phyloP scores from a whole-genome alignment of 2,113 vertebrate genomes.

The Microtus ochrogaster region DNA sequence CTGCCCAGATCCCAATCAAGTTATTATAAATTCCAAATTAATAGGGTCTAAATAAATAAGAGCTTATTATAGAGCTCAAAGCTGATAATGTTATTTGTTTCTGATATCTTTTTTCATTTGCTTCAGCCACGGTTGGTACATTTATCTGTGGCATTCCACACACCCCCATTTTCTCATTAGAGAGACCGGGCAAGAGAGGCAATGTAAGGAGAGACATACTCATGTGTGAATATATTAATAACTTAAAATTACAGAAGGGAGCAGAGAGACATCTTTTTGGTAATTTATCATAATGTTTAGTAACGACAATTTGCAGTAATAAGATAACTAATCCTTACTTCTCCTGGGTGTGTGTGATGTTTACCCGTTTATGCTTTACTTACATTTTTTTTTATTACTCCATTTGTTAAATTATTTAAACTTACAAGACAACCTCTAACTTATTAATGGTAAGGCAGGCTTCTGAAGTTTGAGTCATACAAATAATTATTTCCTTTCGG shows the following conservation, averaged over 20 bases:
- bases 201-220: conserved; percentile 51
- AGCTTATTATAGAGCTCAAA: conserved; percentile 76
- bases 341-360: conserved; percentile 52
- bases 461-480: conserved; percentile 58
- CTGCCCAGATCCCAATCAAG: conserved; percentile 74
- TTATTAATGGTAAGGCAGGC: conserved; percentile 68
- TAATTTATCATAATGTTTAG: conserved; percentile 74
- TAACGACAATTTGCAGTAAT: conserved; percentile 71
- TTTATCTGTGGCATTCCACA: conserved; percentile 41
- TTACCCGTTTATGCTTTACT: conserved; percentile 69
- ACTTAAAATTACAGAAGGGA: conserved; percentile 66
- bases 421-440: conserved; percentile 71
- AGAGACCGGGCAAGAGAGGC: conserved; percentile 52
- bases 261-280: conserved; percentile 62
- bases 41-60: conserved; percentile 80
- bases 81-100: conserved; percentile 80
- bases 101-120: conserved; percentile 78
- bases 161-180: conserved; percentile 58
- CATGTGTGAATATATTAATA: conserved; percentile 75
- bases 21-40: conserved; percentile 82
- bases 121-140: conserved; percentile 47
- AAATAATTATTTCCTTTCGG: conserved; percentile 65
- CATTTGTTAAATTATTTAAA: conserved; percentile 81
- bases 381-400: conserved; percentile 75
- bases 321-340: conserved; percentile 77